Evolutionary conservation across 2,113 vertebrate genomes (phyloP), one percentile per base, ranked within the genome.

Genomic region (Polypterus senegalus): DNA sequence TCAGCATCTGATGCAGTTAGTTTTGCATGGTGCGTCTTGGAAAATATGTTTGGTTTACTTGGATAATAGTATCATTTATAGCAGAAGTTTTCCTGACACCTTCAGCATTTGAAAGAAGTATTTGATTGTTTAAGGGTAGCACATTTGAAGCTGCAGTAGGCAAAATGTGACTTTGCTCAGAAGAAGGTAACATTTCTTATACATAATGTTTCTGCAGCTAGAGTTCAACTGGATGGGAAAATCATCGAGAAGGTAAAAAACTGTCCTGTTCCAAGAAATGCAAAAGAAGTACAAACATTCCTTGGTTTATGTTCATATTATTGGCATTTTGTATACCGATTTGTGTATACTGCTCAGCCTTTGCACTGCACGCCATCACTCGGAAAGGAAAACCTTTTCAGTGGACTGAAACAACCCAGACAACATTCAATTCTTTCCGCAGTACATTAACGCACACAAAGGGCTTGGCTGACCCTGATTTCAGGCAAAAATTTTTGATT

Each of bases 391-490:
- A 53, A 54, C 3, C 60, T 46, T 66, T 58, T 44, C 57, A 6
- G 46, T 47, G 1, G 4, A 48, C 46, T 59, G 51, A 10, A 27
- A 52, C 4, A 52, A 52, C 10, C 51, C 3, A 52, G 51, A 52
- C 51, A 52, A 4, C 1, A 8, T 52, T 52, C 10, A 3, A 4
- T 10, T 52, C 10, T 52, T 10, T 52, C 51, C 4, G 3, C 51
- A 3, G 51, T 52, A 10, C 51, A 8, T 52, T 52, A 52, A 52
- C 3, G 7, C 7, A 52, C 7, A 10, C 27, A 7, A 61, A 61
- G 7, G 61, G 60, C 11, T 57, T 67, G 7, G 54, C 63, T 6
- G 59, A 60, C 6, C 51, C 51, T 10, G 7, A 52, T 10, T 52
- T 52, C 10, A 7, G 10, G 10, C 51, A 52, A 3, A 7, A 52